Evolutionary conservation across 1,140 invertebrate species (phyloP).

Genomic region (Parasteatoda tepidariorum): DNA sequence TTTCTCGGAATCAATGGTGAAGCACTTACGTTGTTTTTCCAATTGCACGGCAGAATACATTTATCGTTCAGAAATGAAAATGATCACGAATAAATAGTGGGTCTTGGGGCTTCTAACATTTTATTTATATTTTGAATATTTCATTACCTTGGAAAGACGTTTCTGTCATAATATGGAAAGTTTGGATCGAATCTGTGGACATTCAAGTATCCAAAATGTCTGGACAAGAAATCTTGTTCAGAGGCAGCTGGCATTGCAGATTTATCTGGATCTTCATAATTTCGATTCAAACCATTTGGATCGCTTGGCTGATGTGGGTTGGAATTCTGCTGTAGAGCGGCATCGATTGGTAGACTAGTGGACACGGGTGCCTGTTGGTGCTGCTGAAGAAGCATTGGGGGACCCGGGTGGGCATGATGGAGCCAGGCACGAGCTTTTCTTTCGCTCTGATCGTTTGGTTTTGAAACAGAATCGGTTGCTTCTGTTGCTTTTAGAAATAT

Average conservation of each 20-base stretch:
- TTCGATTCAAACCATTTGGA: neutral
- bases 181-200: constrained; percentile 54
- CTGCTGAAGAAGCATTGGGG: constrained; percentile 17
- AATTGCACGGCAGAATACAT: too few species aligned
- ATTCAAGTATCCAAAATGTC: constrained; percentile 41
- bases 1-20: too few species aligned
- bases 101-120: too few species aligned
- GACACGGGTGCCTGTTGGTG: neutral
- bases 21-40: too few species aligned
- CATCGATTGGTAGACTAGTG: constrained; percentile 19
- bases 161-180: constrained; percentile 11
- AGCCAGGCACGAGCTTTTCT: constrained; percentile 18
- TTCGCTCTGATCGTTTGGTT: neutral
- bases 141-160: constrained; percentile 23
- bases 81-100: too few species aligned
- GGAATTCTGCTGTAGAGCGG: neutral
- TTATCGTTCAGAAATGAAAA: too few species aligned
- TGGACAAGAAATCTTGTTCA: constrained; percentile 41
- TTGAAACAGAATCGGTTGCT: neutral
- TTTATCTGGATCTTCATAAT: constrained; percentile 37
- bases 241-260: constrained; percentile 7
- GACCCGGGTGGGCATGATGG: constrained; percentile 1
- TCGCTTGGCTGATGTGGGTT: neutral
- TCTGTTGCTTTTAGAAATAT: neutral
- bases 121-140: too few species aligned